Evolutionary conservation across 2,797 vertebrate species (phyloP), one percentile per base, ranked within the genome.

Genomic region (Mallotus villosus): DNA sequence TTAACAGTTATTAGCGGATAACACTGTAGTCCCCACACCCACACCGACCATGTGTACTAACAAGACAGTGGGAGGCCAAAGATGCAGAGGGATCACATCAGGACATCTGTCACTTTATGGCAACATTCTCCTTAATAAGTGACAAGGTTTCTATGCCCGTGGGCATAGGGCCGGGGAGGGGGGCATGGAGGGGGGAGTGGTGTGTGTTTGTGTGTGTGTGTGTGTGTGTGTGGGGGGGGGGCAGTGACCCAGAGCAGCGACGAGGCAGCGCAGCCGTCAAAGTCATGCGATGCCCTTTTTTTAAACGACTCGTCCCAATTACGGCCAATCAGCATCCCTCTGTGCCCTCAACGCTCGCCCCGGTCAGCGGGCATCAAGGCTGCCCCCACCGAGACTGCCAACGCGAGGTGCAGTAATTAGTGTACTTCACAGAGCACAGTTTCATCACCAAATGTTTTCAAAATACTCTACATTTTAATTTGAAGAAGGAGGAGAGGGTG

Each of bases 81-180:
- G 91, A 94, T 93, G 88, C 91, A 92, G 93, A 93, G 92, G 90
- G 93, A 95, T 95, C 94, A 91, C 94, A 94, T 93, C 92, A 93
- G 95, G 95, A 96, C 94, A 96, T 95, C 94, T 96, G 96, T 95
- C 95, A 97, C 93, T 95, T 96, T 94, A 87, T 91, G 93, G 92
- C 93, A 94, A 94, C 90, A 93, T 93, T 91, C 93, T 94, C 92
- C 95, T 95, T 94, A 93, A 94, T 92, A 92, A 94, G 90, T 92
- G 94, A 95, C 86, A 90, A 92, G 93, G 90, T 92, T 93, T 90
- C 90, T 89, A 92, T 90, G 93, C 90, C 93, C 83, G 84, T 85
- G 82, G 82, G 83, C 91, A 90, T 65, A 72, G 82, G 74, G 75
- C 66, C 63, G 70, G 71, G 73, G 24, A 58, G 49, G 59, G 37